Conservation (phyloP, 2,797 vertebrate species). For the Okamejei kenojei region DNA sequence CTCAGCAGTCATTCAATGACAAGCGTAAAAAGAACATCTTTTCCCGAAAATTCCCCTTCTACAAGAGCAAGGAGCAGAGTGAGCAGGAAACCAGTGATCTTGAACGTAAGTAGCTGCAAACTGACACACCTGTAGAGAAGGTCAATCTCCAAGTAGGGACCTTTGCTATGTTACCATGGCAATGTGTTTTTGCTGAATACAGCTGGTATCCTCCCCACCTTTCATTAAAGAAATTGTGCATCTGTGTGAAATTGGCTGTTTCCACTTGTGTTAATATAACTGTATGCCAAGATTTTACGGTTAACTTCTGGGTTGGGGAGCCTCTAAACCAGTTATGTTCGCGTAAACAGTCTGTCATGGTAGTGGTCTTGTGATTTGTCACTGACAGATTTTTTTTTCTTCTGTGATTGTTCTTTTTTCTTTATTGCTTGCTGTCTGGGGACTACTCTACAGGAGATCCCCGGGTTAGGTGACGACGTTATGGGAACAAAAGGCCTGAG, state of each 20-base stretch:
- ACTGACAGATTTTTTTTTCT: conserved; percentile 75
- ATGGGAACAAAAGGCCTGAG: conserved; percentile 89
- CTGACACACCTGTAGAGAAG: conserved; percentile 33
- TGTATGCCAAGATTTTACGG: not conserved
- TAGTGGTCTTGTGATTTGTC: conserved; percentile 60
- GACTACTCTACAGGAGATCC: conserved; percentile 86
- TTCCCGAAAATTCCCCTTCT: conserved; percentile 99
- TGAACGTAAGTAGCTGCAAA: conserved; percentile 88
- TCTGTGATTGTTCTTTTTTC: conserved; percentile 72
- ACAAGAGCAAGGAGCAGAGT: conserved; percentile 98
- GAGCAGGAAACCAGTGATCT: conserved; percentile 94
- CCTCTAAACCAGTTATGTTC: conserved; percentile 57
- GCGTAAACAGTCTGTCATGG: conserved; percentile 60
- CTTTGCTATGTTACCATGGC: conserved; percentile 62
- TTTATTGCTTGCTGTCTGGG: conserved; percentile 73
- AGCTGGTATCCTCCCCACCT: conserved; percentile 47
- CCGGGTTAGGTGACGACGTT: conserved; percentile 63
- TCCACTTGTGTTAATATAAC: conserved; percentile 41
- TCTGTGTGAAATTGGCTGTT: not conserved
- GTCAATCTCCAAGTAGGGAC: conserved; percentile 30
- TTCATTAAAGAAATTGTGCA: conserved; percentile 38
- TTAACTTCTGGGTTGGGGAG: conserved; percentile 29
- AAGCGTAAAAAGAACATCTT: conserved; percentile 98
- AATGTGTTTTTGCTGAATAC: conserved; percentile 62
- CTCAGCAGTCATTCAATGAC: conserved; percentile 93